These are phyloP conservation scores for Homarus gammarus DNA, from an alignment of 2,888 invertebrate species.

Conservation along the genomic window DNA sequence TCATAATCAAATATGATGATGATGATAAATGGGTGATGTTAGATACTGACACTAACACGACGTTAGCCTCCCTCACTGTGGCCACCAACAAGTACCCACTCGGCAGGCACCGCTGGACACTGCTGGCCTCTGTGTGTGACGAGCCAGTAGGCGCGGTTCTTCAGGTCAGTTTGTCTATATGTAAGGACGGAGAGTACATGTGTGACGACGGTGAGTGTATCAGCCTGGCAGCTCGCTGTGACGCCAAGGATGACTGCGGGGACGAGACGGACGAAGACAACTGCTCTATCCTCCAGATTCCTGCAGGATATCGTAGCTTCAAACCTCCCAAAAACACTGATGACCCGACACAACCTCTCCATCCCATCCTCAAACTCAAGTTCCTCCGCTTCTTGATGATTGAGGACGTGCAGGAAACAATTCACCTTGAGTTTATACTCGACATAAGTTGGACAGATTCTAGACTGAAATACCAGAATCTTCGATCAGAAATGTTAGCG, in stretches of 20 bases:
- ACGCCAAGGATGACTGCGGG: constrained; percentile 54
- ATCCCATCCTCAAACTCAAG: constrained; percentile 18
- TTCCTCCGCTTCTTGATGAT: constrained; percentile 53
- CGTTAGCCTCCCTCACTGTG: constrained; percentile 15
- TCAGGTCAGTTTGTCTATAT: constrained; percentile 47
- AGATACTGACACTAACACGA: constrained; percentile 22
- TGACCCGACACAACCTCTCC: constrained; percentile 27
- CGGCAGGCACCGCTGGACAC: constrained; percentile 34
- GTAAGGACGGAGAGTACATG: constrained; percentile 46
- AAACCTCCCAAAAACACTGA: constrained; percentile 51
- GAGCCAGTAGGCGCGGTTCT: neutral
- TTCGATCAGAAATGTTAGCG: constrained; percentile 32
- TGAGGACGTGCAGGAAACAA: constrained; percentile 50
- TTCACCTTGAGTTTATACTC: constrained; percentile 43
- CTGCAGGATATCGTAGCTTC: constrained; percentile 45
- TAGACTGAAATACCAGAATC: constrained; percentile 38
- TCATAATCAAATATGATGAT: constrained; percentile 5
- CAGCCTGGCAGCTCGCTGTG: constrained; percentile 29
- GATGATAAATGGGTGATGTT: constrained; percentile 38
- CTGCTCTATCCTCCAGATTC: constrained; percentile 45
- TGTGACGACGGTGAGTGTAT: constrained; percentile 54
- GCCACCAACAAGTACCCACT: constrained; percentile 34
- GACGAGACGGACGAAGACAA: constrained; percentile 61
- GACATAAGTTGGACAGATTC: constrained; percentile 45
- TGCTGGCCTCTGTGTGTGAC: constrained; percentile 21